Percentiles rank a stretch among this genome's conserved stretches.
Conservation (phyloP, 2,113 vertebrate genomes). For the Agelaius tricolor region DNA sequence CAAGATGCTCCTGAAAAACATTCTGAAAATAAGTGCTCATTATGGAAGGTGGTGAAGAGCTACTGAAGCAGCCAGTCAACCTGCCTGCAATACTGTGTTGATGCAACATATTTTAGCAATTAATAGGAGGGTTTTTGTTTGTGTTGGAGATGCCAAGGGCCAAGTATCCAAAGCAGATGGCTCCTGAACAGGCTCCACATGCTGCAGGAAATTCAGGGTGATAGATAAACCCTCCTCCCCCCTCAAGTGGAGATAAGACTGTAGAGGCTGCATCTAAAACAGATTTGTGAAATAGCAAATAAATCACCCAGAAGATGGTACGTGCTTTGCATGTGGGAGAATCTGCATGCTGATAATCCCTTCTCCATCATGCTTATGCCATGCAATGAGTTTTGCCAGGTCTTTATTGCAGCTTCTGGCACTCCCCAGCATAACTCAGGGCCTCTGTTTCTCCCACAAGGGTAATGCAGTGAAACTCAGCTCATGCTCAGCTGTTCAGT, state of each 20-base stretch:
- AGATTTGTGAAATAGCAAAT: background rate
- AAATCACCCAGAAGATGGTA: background rate
- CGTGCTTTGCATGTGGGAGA: background rate
- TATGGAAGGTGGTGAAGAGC: background rate
- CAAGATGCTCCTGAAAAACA: background rate
- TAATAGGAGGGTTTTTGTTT: background rate
- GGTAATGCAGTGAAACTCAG: background rate
- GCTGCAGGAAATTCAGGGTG: background rate
- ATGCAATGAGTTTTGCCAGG: background rate
- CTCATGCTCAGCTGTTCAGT: background rate
- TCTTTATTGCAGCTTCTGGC: background rate
- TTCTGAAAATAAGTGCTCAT: background rate
- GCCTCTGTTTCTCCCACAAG: background rate
- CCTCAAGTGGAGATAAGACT: background rate
- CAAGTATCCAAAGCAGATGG: background rate
- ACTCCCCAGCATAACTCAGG: background rate
- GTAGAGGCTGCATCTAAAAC: background rate
- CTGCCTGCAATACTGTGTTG: background rate
- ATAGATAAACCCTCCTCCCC: background rate
- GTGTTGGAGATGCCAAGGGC: background rate
- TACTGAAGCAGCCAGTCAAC: conserved; percentile 9
- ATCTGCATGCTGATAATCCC: background rate
- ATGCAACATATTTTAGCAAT: background rate
- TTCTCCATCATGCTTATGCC: background rate
- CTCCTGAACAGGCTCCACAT: background rate